phyloP scores from a whole-genome alignment of 2,797 vertebrate genomes.

The Geotrypetes seraphini region DNA sequence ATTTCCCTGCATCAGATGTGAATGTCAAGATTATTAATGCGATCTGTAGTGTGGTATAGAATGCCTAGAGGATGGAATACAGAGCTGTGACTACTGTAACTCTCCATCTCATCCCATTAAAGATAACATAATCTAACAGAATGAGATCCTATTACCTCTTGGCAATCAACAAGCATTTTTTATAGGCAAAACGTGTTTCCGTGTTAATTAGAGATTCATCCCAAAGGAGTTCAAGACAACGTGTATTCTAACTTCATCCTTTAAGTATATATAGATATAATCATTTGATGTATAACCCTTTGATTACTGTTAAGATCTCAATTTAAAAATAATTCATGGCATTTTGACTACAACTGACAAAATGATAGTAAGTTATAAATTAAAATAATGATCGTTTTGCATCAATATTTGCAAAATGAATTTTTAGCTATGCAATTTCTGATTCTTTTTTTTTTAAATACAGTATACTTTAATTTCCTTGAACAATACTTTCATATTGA shows the following conservation, averaged over 20 bases:
- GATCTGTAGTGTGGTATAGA: slow-evolving; percentile 1
- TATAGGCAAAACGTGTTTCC: slow-evolving; percentile 18
- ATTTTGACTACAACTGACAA: background rate
- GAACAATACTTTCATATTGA: too few species aligned
- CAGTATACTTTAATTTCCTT: background rate
- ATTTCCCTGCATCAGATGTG: background rate
- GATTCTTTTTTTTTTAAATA: background rate
- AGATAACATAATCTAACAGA: slow-evolving; percentile 12
- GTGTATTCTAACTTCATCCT: slow-evolving; percentile 4
- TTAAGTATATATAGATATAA: slow-evolving; percentile 6
- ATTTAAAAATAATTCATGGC: slow-evolving; percentile 1
- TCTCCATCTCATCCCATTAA: slow-evolving; percentile 4
- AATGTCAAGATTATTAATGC: slow-evolving; percentile 11
- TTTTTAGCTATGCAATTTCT: too few species aligned
- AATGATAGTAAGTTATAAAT: background rate
- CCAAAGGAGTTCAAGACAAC: slow-evolving; percentile 25
- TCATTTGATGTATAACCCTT: slow-evolving; percentile 4
- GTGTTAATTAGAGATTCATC: slow-evolving; percentile 30
- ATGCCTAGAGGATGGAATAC: background rate
- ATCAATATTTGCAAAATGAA: background rate
- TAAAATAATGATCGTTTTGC: background rate
- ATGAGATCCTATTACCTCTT: slow-evolving; percentile 10
- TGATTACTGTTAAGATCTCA: slow-evolving; percentile 1
- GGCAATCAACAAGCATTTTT: slow-evolving; percentile 21
- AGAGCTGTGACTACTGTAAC: background rate